Evolutionary conservation across 1,140 invertebrate species (phyloP).

Genomic region (Zaprionus kolodkinae): DNA sequence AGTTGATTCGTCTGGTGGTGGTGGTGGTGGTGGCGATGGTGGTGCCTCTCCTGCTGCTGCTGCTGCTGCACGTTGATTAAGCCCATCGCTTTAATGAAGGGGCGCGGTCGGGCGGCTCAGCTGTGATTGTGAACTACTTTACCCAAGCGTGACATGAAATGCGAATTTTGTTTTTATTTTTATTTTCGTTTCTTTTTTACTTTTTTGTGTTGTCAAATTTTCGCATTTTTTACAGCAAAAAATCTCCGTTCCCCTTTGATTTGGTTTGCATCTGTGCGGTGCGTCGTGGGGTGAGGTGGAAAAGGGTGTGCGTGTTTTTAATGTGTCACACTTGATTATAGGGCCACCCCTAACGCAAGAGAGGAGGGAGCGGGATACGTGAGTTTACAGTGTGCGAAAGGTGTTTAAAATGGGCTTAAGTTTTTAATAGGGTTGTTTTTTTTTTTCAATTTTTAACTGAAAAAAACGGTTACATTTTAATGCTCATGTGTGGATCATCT

Average conservation of each 20-base stretch:
- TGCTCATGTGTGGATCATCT: not conserved
- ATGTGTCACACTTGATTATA: constrained; percentile 79
- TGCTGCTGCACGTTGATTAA: constrained; percentile 51
- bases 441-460: not conserved
- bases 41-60: not conserved
- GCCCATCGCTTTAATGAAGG: constrained; percentile 63
- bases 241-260: constrained; percentile 8
- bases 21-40: constrained; percentile 46
- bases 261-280: constrained; percentile 43
- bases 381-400: constrained; percentile 37
- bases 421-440: constrained; percentile 41
- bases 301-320: constrained; percentile 55
- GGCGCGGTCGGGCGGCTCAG: constrained; percentile 53
- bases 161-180: constrained; percentile 44
- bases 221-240: constrained; percentile 38
- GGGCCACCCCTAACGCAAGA: constrained; percentile 47
- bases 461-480: not conserved
- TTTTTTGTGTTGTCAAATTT: constrained; percentile 24
- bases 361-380: not conserved
- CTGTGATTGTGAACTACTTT: constrained; percentile 65
- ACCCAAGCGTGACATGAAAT: constrained; percentile 69
- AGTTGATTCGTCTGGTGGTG: constrained; percentile 55
- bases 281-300: constrained; percentile 34
- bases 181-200: constrained; percentile 24
- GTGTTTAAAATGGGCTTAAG: constrained; percentile 51